These are phyloP conservation scores for Ceratosolen solmsi DNA, from an alignment of 1,140 invertebrate species.

Conservation along the genomic window DNA sequence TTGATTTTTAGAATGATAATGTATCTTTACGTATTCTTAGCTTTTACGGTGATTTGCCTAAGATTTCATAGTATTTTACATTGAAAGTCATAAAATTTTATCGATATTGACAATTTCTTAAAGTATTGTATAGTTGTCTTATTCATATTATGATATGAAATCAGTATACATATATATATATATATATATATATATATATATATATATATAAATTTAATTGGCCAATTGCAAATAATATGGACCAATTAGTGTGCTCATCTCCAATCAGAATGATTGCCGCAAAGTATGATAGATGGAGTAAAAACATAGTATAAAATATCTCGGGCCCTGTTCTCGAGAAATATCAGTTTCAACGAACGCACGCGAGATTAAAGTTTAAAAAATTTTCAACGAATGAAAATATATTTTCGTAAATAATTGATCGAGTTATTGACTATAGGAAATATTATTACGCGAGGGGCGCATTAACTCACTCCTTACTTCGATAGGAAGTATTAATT, in stretches of 20 bases:
- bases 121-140: neutral
- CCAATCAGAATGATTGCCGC: neutral
- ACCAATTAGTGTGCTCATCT: neutral
- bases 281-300: neutral
- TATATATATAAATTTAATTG: too few relatives aligned
- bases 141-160: neutral
- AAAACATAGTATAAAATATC: neutral
- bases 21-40: neutral
- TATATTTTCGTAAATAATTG: neutral
- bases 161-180: too few relatives aligned
- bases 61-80: neutral
- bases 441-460: neutral
- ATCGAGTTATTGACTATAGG: neutral
- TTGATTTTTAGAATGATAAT: too few relatives aligned
- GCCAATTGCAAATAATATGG: neutral
- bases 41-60: neutral
- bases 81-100: neutral
- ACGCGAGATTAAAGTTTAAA: neutral
- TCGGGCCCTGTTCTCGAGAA: neutral
- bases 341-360: neutral
- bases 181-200: too few relatives aligned
- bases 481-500: neutral
- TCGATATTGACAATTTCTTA: neutral
- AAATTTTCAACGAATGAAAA: neutral
- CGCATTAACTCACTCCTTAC: neutral